Evolutionary conservation across 1,140 invertebrate species (phyloP), one percentile per base, ranked within the genome.

Genomic region (Cydia strobilella): DNA sequence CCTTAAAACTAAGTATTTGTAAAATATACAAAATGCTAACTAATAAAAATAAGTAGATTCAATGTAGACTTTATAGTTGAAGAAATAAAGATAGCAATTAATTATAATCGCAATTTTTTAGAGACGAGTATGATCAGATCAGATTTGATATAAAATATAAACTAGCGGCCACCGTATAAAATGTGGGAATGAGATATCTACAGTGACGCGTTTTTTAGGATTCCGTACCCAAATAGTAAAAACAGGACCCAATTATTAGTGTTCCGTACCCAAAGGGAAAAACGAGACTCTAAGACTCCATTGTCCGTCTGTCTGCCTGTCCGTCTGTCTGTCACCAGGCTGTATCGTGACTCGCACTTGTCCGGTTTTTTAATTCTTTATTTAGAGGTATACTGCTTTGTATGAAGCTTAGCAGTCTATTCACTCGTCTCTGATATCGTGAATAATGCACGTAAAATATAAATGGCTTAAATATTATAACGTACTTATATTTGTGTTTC

Each of bases 11-110:
- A 74, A 13, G 3, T 74, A 20, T 74, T 62, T 74, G 62, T 65
- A 74, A 65, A 74, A 74, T 74, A 74, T 74, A 74, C 73, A 74
- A 74, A 74, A 74, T n/a, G 62, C 15, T 18, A 62, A 65, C 62
- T 42, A 66, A 35, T 74, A 74, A 63, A 39, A 45, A 65, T 25
- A 74, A 66, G 63, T 35, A 66, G 63, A 66, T 66, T 66, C 63
- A 31, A 66, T 59, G 54, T 59, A 54, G 51, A 54, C 51, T 18
- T 54, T 12, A n/a, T 59, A 20, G 51, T 59, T 9, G 9, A 59
- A 59, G n/a, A 59, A 59, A 23, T 59, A 3, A 59, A 48, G 45
- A 59, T 23, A 59, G 20, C 7, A 23, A 59, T 23, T 59, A 18
- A 59, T 10, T 23, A 23, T 12, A 23, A 18, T 23, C 18, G 54